Evolutionary conservation across 2,797 vertebrate genomes (phyloP).

Genomic region (Galago senegalensis): DNA sequence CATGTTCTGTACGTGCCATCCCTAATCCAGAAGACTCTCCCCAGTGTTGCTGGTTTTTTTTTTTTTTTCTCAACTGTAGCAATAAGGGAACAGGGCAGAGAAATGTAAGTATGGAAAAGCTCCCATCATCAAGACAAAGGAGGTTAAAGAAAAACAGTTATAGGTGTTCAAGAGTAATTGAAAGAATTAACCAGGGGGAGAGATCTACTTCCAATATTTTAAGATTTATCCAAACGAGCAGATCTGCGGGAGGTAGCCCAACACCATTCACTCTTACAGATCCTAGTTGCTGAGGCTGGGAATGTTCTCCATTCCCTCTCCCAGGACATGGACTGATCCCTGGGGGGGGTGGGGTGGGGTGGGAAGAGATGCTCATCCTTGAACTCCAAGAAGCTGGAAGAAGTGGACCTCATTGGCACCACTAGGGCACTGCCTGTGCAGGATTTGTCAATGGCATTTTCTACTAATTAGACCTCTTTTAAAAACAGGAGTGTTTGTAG

Average conservation of each 20-base stretch:
- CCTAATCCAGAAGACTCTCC: neutral
- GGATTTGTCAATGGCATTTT: neutral
- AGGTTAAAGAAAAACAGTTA: neutral
- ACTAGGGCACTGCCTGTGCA: neutral
- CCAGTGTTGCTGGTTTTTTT: neutral
- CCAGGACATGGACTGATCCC: too few species aligned
- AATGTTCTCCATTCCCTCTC: neutral
- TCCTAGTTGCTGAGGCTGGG: neutral
- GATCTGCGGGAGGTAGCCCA: neutral
- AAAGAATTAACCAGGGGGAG: neutral
- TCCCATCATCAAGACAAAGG: neutral
- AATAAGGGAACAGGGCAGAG: neutral
- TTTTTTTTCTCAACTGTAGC: conserved; percentile 5
- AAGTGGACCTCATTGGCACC: neutral
- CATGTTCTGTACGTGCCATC: neutral
- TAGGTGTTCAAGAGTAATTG: neutral
- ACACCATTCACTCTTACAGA: neutral
- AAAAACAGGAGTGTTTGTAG: neutral
- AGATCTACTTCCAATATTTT: neutral
- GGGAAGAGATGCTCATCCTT: neutral
- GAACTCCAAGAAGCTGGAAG: neutral
- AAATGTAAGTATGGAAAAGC: neutral
- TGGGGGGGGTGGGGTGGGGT: too few species aligned
- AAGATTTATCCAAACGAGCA: neutral
- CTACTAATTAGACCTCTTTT: neutral